A percentile compares a stretch with the other conserved stretches of the same genome.
These are phyloP conservation scores for Steinernema hermaphroditum DNA, from an alignment of 2,888 invertebrate genomes.

Conservation along the genomic window DNA sequence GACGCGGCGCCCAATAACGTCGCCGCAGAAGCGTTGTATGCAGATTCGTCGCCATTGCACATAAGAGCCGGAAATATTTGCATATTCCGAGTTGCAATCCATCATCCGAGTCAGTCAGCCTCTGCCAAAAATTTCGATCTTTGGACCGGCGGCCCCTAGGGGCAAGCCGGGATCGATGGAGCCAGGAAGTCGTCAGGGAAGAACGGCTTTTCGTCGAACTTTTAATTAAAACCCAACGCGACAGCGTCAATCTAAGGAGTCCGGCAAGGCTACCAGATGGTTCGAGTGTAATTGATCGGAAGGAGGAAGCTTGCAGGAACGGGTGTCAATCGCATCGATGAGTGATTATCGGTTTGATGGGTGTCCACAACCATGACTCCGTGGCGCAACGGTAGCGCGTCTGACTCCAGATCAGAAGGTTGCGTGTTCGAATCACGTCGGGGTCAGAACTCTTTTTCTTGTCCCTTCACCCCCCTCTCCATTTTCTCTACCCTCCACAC, in stretches of 20 bases:
- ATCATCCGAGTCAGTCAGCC: neutral
- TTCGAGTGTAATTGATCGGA: neutral
- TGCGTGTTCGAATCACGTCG: no score
- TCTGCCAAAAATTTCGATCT: no score
- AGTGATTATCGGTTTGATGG: neutral
- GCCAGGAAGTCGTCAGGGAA: no score
- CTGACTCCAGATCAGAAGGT: conserved; percentile 26
- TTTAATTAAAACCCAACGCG: no score
- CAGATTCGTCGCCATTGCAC: conserved; percentile 4
- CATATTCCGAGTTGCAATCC: conserved; percentile 11
- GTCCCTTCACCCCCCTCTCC: neutral
- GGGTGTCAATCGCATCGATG: neutral
- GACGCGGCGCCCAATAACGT: conserved; percentile 5
- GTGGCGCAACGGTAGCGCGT: no score
- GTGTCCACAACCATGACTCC: no score
- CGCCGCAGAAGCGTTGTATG: neutral
- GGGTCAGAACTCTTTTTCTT: neutral
- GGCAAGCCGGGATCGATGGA: no score
- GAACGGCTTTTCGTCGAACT: no score
- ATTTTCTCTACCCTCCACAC: neutral
- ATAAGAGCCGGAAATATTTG: conserved; percentile 10
- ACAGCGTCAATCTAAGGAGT: no score
- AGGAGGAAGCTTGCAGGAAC: neutral
- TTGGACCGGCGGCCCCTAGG: no score
- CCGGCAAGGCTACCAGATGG: neutral